These are phyloP conservation scores for Oncopodura yosiiana DNA, from an alignment of 1,140 invertebrate species.

Conservation along the genomic window DNA sequence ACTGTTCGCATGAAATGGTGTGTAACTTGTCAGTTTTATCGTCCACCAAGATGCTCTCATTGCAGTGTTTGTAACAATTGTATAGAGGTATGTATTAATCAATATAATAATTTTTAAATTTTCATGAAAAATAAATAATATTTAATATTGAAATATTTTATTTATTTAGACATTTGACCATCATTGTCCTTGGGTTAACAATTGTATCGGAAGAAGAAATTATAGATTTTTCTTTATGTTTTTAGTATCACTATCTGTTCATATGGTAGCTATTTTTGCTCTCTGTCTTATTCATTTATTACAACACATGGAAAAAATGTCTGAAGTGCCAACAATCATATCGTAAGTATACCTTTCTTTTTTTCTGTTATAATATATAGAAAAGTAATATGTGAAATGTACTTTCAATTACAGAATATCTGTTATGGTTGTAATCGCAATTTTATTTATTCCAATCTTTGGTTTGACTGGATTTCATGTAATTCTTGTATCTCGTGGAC, in stretches of 20 bases:
- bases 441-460: conserved; percentile 92
- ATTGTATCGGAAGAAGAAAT: conserved; percentile 97
- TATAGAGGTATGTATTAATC: conserved; percentile 68
- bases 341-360: conserved; percentile 62
- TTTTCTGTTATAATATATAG: conserved; percentile 42
- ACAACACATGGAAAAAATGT: conserved; percentile 67
- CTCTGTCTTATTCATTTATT: conserved; percentile 86
- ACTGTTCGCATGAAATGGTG: conserved; percentile 99
- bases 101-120: neutral
- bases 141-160: conserved; percentile 1
- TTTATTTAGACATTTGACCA: conserved; percentile 94
- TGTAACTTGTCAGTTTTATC: conserved; percentile 98
- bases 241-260: conserved; percentile 85
- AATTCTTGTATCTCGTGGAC: conserved; percentile 88
- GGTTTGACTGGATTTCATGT: conserved; percentile 96
- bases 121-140: neutral
- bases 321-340: conserved; percentile 71
- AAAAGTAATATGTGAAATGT: neutral
- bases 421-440: conserved; percentile 78
- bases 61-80: conserved; percentile 99
- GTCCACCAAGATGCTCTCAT: conserved; percentile 95
- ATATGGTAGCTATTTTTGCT: conserved; percentile 94
- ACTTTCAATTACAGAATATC: conserved; percentile 57
- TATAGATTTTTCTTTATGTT: conserved; percentile 99
- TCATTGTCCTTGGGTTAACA: conserved; percentile 99